phyloP scores from a whole-genome alignment of 1,140 invertebrate genomes.

The Zaprionus ornatus region DNA sequence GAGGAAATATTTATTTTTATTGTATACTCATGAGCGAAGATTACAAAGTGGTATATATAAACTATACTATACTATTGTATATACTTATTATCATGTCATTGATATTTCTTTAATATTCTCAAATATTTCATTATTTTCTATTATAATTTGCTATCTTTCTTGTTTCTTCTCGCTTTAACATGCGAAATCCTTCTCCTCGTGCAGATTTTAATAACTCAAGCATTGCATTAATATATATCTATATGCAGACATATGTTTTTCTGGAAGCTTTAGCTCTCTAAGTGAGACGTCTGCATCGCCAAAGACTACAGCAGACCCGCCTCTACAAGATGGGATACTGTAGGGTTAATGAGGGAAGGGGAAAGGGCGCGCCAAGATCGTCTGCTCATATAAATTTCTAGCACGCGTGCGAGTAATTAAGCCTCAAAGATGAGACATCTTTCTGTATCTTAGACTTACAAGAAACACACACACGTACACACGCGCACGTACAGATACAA shows the following conservation, averaged over 20 bases:
- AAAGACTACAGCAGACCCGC: too few relatives aligned
- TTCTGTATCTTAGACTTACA: constrained; percentile 46
- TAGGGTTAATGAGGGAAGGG: neutral
- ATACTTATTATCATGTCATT: too few relatives aligned
- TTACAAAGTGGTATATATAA: too few relatives aligned
- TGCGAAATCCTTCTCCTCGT: neutral
- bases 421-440: constrained; percentile 75
- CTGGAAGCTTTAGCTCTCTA: constrained; percentile 1
- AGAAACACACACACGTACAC: constrained; percentile 24
- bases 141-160: neutral
- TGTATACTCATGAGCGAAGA: too few relatives aligned
- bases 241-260: constrained; percentile 6
- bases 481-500: constrained; percentile 23
- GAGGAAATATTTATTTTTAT: too few relatives aligned
- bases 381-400: constrained; percentile 70
- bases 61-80: too few relatives aligned
- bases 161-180: neutral
- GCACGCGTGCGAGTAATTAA: constrained; percentile 81
- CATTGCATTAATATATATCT: neutral
- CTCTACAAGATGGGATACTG: neutral
- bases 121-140: neutral
- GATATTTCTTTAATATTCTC: neutral
- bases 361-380: neutral
- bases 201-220: constrained; percentile 42
- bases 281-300: constrained; percentile 39